Base-by-base conservation (phyloP, 92 coral and sea anemone species). In the Palythoa caribaeorum region DNA sequence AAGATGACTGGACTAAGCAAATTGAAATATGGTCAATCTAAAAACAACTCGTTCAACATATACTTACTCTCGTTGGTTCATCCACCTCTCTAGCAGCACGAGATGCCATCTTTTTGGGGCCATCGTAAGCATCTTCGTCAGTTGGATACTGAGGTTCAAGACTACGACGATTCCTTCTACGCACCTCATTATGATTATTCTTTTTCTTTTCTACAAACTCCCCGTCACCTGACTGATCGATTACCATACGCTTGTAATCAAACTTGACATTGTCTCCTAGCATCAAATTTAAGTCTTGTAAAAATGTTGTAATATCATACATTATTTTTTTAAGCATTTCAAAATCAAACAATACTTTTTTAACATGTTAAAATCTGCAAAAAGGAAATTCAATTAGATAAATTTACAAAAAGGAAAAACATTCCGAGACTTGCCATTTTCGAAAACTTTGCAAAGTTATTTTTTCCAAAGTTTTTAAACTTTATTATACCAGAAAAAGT, bases 151-250 rank as follows among this genome's bases (percentile, higher is more conserved):
- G 75, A 16, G 92, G 55, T 59, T 89, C 93, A 13, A 89, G 83
- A 54, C 92, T 73, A 2, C 96, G 93, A 62, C 92, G 92, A 38
- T 95, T 86, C 9, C 89, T 90, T 53, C 91, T 87, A 52, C 89
- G 91, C 63, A 87, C 88, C 69, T 88, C 73, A 21, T 90, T 86
- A 21, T 88, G 85, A 60, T 84, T 71, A 2, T 90, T 84, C 44
- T 83, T 83, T 69, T 83, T 80, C 57, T 89, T 89, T 40, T 90
- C 92, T 51, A 96, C 94, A 66, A 96, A 96, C 84, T 96, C 99
- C 2, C 99, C 99, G 71, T 96, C 99, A 28, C 99, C 99, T 15
- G 95, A 95, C 84, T 96, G 98, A 55, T 96, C 99, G 85, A 96
- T 96, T 2, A 94, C 94, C 98, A 95, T 95, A 8, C 99, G 95